Percentiles rank a stretch among this genome's conserved stretches.
Evolutionary conservation across 2,888 invertebrate species (phyloP).

Genomic region (Candidula unifasciata): DNA sequence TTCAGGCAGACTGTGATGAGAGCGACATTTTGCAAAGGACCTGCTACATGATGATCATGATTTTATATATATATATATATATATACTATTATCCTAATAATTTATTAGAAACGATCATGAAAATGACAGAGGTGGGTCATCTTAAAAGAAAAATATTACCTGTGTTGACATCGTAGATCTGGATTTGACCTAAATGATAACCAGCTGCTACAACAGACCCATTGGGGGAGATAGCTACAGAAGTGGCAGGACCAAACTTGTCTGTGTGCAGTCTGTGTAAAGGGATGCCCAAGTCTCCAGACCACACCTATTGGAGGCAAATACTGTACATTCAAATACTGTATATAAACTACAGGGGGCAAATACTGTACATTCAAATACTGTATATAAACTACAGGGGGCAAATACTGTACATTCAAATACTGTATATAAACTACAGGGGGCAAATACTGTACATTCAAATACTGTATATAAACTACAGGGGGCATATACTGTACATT

Average conservation of each 20-base stretch:
- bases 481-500: background rate
- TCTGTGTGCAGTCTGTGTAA: conserved; percentile 62
- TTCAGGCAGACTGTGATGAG: too few relatives aligned
- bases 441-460: too few relatives aligned
- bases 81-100: background rate
- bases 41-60: too few relatives aligned
- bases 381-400: too few relatives aligned
- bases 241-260: conserved; percentile 64
- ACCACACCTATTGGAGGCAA: conserved; percentile 72
- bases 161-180: conserved; percentile 66
- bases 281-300: conserved; percentile 73
- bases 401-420: too few relatives aligned
- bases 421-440: too few relatives aligned
- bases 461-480: conserved; percentile 61
- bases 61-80: too few relatives aligned
- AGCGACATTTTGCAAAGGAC: too few relatives aligned
- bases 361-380: too few relatives aligned
- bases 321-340: too few relatives aligned
- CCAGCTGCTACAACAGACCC: conserved; percentile 71
- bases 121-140: background rate
- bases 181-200: conserved; percentile 72
- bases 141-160: conserved; percentile 57
- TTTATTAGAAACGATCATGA: background rate
- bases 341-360: too few relatives aligned
- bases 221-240: conserved; percentile 64